phyloP scores from a whole-genome alignment of 2,113 vertebrate species.

The Potamarius usumacintae region DNA sequence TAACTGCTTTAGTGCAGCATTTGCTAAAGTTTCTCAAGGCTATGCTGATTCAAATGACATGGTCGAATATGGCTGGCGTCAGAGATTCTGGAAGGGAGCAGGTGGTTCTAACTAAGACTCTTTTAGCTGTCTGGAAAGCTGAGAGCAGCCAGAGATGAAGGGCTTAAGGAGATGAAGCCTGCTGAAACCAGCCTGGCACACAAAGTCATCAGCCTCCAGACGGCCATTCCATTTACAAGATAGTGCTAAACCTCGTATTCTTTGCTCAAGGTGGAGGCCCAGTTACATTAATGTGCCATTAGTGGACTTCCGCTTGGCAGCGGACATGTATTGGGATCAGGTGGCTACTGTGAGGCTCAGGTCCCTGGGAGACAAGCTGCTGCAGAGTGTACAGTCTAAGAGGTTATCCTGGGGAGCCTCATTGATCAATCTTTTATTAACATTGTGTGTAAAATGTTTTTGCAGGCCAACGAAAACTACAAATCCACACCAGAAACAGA shows the following conservation, averaged over 20 bases:
- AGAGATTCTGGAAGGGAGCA: not conserved
- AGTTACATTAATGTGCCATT: constrained; percentile 45
- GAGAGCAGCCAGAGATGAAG: not conserved
- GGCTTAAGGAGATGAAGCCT: constrained; percentile 9
- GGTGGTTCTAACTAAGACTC: constrained; percentile 15
- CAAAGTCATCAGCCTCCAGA: constrained; percentile 19
- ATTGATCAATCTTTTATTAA: constrained; percentile 12
- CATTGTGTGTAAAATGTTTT: not conserved
- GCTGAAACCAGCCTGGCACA: constrained; percentile 3
- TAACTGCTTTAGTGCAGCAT: not conserved
- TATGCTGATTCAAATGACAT: not conserved
- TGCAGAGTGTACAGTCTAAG: not conserved
- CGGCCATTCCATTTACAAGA: constrained; percentile 13
- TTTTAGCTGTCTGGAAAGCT: constrained; percentile 26
- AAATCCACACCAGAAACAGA: not conserved
- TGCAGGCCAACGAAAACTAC: not conserved
- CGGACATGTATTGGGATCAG: constrained; percentile 21
- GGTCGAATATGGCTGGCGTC: not conserved
- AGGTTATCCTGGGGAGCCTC: not conserved
- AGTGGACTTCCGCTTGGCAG: constrained; percentile 27
- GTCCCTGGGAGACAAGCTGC: not conserved
- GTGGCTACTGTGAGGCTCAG: constrained; percentile 1
- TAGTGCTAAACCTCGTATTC: not conserved
- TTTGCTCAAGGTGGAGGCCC: constrained; percentile 22
- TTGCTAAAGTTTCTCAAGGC: not conserved